Conservation (phyloP, 2,797 vertebrate species). For the Channallabes apus region DNA sequence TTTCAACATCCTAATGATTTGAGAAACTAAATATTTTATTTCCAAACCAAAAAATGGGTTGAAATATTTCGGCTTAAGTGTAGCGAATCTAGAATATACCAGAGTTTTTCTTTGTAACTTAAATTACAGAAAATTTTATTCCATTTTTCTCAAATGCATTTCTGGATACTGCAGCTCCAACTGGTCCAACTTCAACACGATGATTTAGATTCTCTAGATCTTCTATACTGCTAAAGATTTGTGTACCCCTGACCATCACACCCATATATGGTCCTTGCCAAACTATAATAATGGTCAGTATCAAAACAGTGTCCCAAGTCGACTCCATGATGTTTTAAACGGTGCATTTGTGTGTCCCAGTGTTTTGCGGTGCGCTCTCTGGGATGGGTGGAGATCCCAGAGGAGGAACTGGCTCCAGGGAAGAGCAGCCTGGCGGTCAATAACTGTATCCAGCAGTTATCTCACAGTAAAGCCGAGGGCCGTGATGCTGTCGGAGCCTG, state of each 20-base stretch:
- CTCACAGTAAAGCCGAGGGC: slow-evolving; percentile 76
- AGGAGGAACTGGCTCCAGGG: slow-evolving; percentile 91
- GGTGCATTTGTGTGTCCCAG: slow-evolving; percentile 62
- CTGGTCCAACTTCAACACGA: not conserved
- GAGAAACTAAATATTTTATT: too few species aligned
- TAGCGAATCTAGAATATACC: too few species aligned
- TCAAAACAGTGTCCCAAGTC: not conserved
- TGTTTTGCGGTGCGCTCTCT: slow-evolving; percentile 90
- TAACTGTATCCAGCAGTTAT: slow-evolving; percentile 95
- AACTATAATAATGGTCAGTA: not conserved
- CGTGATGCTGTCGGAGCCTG: slow-evolving; percentile 73
- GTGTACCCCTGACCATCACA: not conserved
- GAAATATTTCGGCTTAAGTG: too few species aligned
- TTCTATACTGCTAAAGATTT: not conserved
- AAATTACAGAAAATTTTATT: too few species aligned
- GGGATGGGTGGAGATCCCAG: slow-evolving; percentile 93
- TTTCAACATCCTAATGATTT: too few species aligned
- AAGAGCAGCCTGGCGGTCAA: slow-evolving; percentile 93
- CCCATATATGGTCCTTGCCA: not conserved
- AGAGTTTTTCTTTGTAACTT: too few species aligned
- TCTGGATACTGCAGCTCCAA: too few species aligned
- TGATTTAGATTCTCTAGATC: not conserved
- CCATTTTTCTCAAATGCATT: too few species aligned
- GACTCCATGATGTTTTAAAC: not conserved
- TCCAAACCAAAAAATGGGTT: too few species aligned